Evolutionary conservation across 2,113 vertebrate species (phyloP).

Genomic region (Mustela lutreola): DNA sequence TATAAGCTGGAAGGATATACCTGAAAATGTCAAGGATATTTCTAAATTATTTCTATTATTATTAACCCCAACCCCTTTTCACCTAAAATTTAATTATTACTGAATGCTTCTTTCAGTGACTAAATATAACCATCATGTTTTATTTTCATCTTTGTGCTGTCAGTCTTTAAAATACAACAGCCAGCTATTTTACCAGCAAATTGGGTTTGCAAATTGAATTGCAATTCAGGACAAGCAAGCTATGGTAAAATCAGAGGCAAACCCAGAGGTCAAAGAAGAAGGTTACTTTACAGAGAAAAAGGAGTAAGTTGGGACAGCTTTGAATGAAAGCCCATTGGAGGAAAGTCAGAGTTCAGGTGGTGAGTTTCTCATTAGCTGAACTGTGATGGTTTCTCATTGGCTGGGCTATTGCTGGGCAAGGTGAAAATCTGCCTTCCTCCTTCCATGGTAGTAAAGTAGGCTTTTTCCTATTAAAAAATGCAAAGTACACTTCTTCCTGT

Average conservation of each 20-base stretch:
- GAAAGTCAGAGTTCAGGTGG: not conserved
- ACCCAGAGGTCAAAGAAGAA: not conserved
- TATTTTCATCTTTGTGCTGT: conserved; percentile 43
- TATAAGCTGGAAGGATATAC: not conserved
- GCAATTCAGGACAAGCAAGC: not conserved
- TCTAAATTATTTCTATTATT: not conserved
- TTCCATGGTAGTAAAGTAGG: not conserved
- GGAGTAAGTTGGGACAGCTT: not conserved
- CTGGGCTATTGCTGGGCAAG: not conserved
- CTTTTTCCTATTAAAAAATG: not conserved
- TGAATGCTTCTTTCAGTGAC: not conserved
- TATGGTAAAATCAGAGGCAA: not conserved
- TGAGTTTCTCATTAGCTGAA: not conserved
- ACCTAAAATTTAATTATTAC: conserved; percentile 45
- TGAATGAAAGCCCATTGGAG: not conserved
- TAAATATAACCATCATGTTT: conserved; percentile 25
- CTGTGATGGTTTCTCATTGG: not conserved
- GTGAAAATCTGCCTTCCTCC: not conserved
- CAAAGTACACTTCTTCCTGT: not conserved
- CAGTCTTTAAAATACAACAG: not conserved
- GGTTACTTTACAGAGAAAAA: not conserved
- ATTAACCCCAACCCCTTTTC: not conserved
- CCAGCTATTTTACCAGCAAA: not conserved
- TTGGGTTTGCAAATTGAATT: not conserved
- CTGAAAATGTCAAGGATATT: conserved; percentile 35